These are phyloP conservation scores for Tetramorium bicarinatum DNA, from an alignment of 2,888 invertebrate species.

Conservation along the genomic window DNA sequence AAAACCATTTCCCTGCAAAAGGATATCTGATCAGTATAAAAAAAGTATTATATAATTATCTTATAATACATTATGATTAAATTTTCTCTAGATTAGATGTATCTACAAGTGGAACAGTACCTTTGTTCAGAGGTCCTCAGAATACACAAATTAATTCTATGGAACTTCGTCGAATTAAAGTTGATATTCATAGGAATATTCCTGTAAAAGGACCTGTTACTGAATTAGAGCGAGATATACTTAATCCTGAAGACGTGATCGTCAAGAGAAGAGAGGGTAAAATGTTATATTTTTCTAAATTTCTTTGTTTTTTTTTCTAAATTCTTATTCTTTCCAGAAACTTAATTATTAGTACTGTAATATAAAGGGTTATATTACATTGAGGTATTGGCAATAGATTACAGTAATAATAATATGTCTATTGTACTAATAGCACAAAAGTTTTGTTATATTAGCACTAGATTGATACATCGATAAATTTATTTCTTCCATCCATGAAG, in stretches of 20 bases:
- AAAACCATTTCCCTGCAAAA: not conserved
- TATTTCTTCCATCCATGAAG: not conserved
- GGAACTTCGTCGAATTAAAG: constrained; percentile 76
- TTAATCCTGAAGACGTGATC: constrained; percentile 77
- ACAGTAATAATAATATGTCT: not conserved
- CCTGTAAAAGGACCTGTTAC: constrained; percentile 44
- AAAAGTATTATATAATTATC: not conserved
- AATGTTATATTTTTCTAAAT: constrained; percentile 51
- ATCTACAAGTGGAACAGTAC: constrained; percentile 61
- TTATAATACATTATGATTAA: constrained; percentile 21
- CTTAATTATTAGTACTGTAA: not conserved
- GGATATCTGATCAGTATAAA: not conserved
- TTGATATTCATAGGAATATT: constrained; percentile 76
- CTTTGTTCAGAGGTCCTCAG: constrained; percentile 77
- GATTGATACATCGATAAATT: not conserved
- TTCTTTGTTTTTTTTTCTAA: constrained; percentile 16
- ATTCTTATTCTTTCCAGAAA: constrained; percentile 31
- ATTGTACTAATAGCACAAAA: not conserved
- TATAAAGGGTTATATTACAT: not conserved
- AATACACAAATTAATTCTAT: constrained; percentile 67
- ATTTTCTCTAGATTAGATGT: constrained; percentile 67
- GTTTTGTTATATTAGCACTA: not conserved
- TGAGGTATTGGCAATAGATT: not conserved
- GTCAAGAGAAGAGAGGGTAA: constrained; percentile 80
- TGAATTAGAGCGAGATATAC: constrained; percentile 75